These are phyloP conservation scores for Hirudo medicinalis DNA, from an alignment of 1,140 invertebrate species.

Conservation along the genomic window DNA sequence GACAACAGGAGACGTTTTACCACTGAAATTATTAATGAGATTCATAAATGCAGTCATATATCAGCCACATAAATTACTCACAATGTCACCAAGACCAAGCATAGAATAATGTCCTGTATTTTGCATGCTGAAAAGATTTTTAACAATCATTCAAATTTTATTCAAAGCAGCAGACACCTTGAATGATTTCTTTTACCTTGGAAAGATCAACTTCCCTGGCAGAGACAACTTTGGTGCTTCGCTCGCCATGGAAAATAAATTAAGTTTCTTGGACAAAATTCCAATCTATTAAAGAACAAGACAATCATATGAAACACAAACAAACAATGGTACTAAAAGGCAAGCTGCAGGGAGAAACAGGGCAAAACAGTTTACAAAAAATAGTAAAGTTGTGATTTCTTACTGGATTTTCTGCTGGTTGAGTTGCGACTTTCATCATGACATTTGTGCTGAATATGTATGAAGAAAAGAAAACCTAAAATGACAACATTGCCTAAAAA, in stretches of 20 bases:
- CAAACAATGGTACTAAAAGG: neutral
- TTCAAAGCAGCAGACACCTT: neutral
- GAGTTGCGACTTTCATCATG: conserved; percentile 85
- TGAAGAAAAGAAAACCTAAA: conserved; percentile 78
- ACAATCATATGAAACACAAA: neutral
- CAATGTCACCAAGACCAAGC: conserved; percentile 88
- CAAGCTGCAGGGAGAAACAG: neutral
- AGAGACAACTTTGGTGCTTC: conserved; percentile 85
- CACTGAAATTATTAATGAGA: neutral
- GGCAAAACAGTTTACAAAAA: neutral
- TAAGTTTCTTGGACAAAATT: conserved; percentile 75
- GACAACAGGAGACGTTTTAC: neutral
- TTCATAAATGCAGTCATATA: neutral
- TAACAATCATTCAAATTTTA: neutral
- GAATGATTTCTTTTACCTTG: conserved; percentile 40
- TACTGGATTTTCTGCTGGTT: conserved; percentile 89
- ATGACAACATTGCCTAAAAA: conserved; percentile 24
- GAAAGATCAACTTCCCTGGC: conserved; percentile 91
- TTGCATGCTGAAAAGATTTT: conserved; percentile 57
- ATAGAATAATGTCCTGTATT: conserved; percentile 90
- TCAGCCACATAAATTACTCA: conserved; percentile 41
- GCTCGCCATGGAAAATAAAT: conserved; percentile 67
- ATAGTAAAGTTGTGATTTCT: conserved; percentile 23
- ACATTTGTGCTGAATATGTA: conserved; percentile 97
- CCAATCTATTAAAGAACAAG: conserved; percentile 45